Percentiles rank a stretch among this genome's conserved stretches.
phyloP scores from a whole-genome alignment of 2,797 vertebrate genomes.

The Takifugu rubripes region DNA sequence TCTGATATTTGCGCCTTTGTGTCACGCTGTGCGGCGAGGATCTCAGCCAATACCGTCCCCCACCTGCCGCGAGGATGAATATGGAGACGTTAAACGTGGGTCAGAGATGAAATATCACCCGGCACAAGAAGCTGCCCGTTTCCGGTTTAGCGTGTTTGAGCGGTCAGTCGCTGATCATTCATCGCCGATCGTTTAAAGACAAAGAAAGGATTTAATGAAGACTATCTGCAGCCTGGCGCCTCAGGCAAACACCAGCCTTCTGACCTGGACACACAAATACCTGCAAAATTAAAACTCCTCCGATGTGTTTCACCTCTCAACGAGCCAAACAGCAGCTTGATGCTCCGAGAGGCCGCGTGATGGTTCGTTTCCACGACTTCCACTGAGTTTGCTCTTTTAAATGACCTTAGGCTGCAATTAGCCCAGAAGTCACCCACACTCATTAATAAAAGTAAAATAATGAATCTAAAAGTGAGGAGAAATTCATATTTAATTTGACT shows the following conservation, averaged over 20 bases:
- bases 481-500: constrained; percentile 74
- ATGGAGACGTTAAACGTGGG: constrained; percentile 71
- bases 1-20: constrained; percentile 67
- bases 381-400: constrained; percentile 75
- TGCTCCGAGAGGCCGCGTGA: constrained; percentile 16
- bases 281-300: constrained; percentile 25
- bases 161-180: constrained; percentile 40
- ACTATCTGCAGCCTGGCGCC: constrained; percentile 4
- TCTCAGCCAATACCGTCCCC: constrained; percentile 63
- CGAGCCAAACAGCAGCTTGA: constrained; percentile 58
- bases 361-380: constrained; percentile 72
- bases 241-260: constrained; percentile 2
- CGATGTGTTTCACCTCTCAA: constrained; percentile 17
- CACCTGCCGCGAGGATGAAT: constrained; percentile 70
- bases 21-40: constrained; percentile 55
- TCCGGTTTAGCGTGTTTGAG: constrained; percentile 49
- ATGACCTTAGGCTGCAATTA: constrained; percentile 82
- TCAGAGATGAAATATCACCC: constrained; percentile 69
- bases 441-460: constrained; percentile 62
- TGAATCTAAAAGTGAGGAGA: constrained; percentile 64
- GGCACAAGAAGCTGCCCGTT: constrained; percentile 29
- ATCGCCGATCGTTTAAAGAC: constrained; percentile 34
- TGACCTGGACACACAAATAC: constrained; percentile 24
- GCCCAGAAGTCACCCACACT: constrained; percentile 73
- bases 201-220: constrained; percentile 48